phyloP scores from a whole-genome alignment of 2,113 vertebrate genomes.

The Dicrurus megarhynchus region DNA sequence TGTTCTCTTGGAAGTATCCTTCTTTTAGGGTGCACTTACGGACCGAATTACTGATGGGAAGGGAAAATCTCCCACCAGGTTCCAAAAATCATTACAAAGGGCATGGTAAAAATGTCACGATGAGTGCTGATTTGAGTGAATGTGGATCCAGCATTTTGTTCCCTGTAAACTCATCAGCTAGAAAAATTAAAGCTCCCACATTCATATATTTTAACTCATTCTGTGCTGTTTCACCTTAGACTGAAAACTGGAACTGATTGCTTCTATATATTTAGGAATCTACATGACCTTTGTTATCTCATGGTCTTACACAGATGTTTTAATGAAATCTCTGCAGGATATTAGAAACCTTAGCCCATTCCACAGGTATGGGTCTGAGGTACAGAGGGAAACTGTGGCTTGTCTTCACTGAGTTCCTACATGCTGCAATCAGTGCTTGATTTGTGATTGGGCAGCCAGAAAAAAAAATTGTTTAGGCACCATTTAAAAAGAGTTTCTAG shows the following conservation, averaged over 20 bases:
- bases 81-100: neutral
- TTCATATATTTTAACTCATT: neutral
- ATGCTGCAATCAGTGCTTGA: neutral
- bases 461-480: neutral
- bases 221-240: neutral
- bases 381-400: neutral
- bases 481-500: neutral
- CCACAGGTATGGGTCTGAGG: neutral
- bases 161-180: neutral
- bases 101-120: neutral
- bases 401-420: slow-evolving; percentile 9
- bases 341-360: neutral
- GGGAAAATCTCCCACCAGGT: neutral
- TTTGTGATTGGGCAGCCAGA: neutral
- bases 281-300: neutral
- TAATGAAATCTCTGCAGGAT: neutral
- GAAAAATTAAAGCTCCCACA: neutral
- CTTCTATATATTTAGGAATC: neutral
- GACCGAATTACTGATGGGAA: neutral
- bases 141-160: neutral
- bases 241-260: neutral
- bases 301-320: neutral
- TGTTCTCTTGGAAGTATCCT: neutral
- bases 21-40: neutral
- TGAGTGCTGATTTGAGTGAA: neutral